Evolutionary conservation across 2,113 vertebrate genomes (phyloP).

Genomic region (Anguilla japonica): DNA sequence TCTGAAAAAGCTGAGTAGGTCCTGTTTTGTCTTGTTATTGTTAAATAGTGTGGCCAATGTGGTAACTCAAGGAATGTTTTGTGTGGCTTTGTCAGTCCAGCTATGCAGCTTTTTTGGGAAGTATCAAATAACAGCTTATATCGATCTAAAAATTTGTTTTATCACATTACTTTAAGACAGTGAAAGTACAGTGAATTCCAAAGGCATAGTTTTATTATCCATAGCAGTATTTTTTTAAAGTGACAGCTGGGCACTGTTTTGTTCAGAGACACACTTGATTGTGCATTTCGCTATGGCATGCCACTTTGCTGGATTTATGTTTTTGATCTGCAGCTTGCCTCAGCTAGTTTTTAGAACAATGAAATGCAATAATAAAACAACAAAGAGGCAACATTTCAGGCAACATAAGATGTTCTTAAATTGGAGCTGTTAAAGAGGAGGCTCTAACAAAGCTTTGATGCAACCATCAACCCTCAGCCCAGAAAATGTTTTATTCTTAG

Average conservation of each 20-base stretch:
- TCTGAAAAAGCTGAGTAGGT: neutral
- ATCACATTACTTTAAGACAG: neutral
- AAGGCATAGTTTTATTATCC: neutral
- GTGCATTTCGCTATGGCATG: neutral
- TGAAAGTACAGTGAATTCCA: neutral
- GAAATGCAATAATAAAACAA: neutral
- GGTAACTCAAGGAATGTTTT: neutral
- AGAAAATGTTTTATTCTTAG: no score
- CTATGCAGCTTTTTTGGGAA: no score
- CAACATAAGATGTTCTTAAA: neutral
- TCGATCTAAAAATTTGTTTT: neutral
- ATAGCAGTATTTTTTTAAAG: neutral
- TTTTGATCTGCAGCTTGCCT: neutral
- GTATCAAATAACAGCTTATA: no score
- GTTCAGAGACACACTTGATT: neutral
- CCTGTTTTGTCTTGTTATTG: neutral
- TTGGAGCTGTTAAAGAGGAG: no score
- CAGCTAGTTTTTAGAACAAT: neutral
- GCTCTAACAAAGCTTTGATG: no score
- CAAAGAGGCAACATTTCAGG: neutral
- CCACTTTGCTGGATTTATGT: neutral
- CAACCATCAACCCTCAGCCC: no score
- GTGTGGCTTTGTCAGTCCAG: neutral
- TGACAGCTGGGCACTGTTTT: neutral
- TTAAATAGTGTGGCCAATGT: neutral